Conservation (phyloP, 2,888 invertebrate genomes). For the Melipona bicolor region DNA sequence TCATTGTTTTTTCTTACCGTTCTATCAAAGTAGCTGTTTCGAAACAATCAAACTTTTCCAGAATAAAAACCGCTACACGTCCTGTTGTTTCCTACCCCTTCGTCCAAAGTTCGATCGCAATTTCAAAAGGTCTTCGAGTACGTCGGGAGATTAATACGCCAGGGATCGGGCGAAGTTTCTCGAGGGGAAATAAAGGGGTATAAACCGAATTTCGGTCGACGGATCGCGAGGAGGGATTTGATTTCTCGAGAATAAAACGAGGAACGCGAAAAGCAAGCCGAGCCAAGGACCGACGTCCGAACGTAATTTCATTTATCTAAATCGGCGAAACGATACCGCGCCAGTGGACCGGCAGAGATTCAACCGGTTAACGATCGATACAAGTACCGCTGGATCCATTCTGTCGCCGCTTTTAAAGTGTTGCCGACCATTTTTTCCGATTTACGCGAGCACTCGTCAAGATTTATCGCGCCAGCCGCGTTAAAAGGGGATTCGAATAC, state of each 20-base stretch:
- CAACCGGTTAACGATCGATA: slow-evolving; percentile 37
- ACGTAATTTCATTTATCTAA: slow-evolving; percentile 45
- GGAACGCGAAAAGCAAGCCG: not conserved
- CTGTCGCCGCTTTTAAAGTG: slow-evolving; percentile 34
- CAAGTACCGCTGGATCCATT: not conserved
- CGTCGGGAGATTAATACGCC: too few relatives aligned
- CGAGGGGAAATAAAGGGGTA: not conserved
- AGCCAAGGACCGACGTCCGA: not conserved
- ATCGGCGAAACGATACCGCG: slow-evolving; percentile 34
- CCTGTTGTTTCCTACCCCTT: not conserved
- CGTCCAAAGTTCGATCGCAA: not conserved
- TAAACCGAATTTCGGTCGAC: not conserved
- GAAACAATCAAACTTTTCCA: not conserved
- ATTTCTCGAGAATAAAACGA: not conserved
- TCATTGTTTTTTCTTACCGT: too few relatives aligned
- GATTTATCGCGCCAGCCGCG: slow-evolving; percentile 38
- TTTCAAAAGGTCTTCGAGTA: not conserved
- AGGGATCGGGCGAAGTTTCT: too few relatives aligned
- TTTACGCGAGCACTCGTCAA: slow-evolving; percentile 31
- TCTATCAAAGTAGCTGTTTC: too few relatives aligned
- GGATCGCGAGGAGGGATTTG: not conserved
- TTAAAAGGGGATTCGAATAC: slow-evolving; percentile 41
- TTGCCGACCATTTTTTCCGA: slow-evolving; percentile 48
- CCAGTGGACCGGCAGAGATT: slow-evolving; percentile 15
- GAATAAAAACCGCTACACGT: not conserved